Evolutionary conservation across 2,113 vertebrate species (phyloP).

Genomic region (Trogon melanurus): DNA sequence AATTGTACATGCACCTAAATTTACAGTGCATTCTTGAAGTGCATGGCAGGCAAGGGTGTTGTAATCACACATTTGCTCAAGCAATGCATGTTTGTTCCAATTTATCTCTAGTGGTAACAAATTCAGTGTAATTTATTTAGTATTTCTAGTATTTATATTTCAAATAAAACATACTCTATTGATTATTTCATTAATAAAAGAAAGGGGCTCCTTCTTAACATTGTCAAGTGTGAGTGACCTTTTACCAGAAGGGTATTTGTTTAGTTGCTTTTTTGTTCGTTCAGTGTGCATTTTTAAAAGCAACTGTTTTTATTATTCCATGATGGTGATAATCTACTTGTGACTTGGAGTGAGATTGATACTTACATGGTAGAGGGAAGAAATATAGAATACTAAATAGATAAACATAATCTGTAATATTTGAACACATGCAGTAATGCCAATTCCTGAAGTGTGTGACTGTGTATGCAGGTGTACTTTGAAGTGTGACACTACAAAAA

Average conservation of each 20-base stretch:
- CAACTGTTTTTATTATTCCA: not conserved
- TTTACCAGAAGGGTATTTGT: not conserved
- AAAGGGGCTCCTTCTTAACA: not conserved
- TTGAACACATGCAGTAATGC: not conserved
- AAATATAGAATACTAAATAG: not conserved
- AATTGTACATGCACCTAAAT: not conserved
- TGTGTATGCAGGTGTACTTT: not conserved
- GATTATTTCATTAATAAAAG: not conserved
- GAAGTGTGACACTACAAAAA: not conserved
- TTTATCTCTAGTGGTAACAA: not conserved
- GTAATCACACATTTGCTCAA: not conserved
- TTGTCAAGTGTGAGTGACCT: not conserved
- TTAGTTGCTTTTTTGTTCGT: not conserved
- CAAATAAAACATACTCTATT: not conserved
- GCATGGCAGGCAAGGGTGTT: not conserved
- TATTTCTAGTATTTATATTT: not conserved
- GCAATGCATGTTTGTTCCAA: not conserved
- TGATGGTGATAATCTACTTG: not conserved
- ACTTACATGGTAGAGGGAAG: not conserved
- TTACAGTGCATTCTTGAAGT: not conserved
- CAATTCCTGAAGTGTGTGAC: not conserved
- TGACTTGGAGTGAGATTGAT: not conserved
- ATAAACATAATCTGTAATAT: not conserved
- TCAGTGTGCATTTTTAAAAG: not conserved
- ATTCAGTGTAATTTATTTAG: not conserved